A percentile compares a stretch with the other conserved stretches of the same genome.
These are phyloP conservation scores for Caloenas nicobarica DNA, from an alignment of 2,113 vertebrate genomes.

Conservation along the genomic window DNA sequence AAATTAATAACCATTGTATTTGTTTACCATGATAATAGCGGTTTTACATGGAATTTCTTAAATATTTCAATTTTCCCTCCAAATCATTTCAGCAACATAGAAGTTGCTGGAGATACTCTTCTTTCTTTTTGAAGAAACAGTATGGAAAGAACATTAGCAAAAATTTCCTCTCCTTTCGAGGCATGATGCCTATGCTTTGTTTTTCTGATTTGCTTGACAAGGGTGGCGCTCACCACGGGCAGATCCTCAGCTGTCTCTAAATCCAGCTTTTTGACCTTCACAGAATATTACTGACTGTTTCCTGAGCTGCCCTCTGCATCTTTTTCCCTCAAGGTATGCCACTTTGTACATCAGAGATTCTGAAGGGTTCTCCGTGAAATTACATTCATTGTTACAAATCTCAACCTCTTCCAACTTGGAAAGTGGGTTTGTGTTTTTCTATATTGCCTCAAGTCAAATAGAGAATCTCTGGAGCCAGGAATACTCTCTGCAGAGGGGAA, in stretches of 20 bases:
- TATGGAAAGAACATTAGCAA: not conserved
- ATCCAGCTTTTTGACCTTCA: not conserved
- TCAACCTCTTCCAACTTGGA: not conserved
- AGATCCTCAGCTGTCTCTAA: not conserved
- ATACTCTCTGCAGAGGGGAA: not conserved
- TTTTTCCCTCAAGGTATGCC: not conserved
- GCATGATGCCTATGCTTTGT: not conserved
- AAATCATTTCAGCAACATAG: not conserved
- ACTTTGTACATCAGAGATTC: not conserved
- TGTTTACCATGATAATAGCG: not conserved
- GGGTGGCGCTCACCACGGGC: not conserved
- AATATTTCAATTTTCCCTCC: not conserved
- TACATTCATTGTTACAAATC: not conserved
- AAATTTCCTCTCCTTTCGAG: not conserved
- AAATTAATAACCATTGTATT: constrained; percentile 25
- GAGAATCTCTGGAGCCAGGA: not conserved
- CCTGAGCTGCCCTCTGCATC: not conserved
- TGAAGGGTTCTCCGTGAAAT: not conserved
- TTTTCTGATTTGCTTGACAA: not conserved
- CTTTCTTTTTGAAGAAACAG: not conserved
- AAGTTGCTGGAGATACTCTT: not conserved
- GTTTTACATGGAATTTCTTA: constrained; percentile 8
- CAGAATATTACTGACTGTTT: not conserved
- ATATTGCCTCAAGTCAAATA: not conserved
- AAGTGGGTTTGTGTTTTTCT: not conserved